These are phyloP conservation scores for Spodoptera frugiperda DNA, from an alignment of 1,140 invertebrate species.

Conservation along the genomic window DNA sequence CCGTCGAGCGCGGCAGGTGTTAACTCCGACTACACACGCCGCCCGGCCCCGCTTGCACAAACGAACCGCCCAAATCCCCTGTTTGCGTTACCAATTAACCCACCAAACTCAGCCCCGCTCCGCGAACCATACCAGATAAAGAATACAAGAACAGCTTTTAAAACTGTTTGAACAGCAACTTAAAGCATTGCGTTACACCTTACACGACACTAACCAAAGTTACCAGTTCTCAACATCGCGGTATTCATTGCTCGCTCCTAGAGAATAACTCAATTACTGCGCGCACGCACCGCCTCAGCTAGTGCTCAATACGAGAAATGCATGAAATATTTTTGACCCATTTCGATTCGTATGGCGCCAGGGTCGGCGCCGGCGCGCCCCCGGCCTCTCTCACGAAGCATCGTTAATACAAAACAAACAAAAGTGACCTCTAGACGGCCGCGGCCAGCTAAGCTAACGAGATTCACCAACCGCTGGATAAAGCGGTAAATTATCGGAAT, in stretches of 20 bases:
- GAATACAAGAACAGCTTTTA: constrained; percentile 58
- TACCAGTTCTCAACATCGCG: constrained; percentile 44
- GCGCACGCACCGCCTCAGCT: constrained; percentile 57
- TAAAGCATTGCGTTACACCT: constrained; percentile 67
- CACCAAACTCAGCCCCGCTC: constrained; percentile 57
- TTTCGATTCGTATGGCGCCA: constrained; percentile 80
- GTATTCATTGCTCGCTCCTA: constrained; percentile 47
- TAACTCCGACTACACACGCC: constrained; percentile 67
- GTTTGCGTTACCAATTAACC: constrained; percentile 74
- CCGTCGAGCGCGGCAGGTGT: constrained; percentile 75
- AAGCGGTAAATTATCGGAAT: constrained; percentile 85
- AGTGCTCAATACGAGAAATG: constrained; percentile 79
- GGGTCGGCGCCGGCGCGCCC: constrained; percentile 79
- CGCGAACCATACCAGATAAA: constrained; percentile 56
- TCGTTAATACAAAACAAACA: constrained; percentile 86
- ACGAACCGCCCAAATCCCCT: constrained; percentile 80
- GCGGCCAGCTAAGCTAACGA: constrained; percentile 81
- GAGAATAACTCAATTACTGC: constrained; percentile 80
- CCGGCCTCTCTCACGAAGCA: constrained; percentile 73
- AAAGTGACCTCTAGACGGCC: constrained; percentile 81
- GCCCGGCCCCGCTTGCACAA: constrained; percentile 68
- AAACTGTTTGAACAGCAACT: constrained; percentile 67
- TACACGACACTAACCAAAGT: constrained; percentile 59
- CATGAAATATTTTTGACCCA: constrained; percentile 82
- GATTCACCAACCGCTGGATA: constrained; percentile 83